phyloP scores from a whole-genome alignment of 2,113 vertebrate genomes.

The Suncus etruscus region DNA sequence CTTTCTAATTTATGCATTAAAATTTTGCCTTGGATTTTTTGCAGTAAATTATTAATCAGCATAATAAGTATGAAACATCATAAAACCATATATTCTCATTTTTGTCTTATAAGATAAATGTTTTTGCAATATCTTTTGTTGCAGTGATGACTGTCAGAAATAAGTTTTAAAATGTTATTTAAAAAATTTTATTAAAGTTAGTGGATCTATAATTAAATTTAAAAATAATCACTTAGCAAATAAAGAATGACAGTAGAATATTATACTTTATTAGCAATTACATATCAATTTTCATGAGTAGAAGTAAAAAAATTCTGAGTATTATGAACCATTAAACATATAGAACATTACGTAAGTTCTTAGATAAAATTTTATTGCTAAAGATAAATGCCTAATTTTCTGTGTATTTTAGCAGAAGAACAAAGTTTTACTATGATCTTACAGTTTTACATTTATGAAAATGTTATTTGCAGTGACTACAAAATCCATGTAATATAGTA shows the following conservation, averaged over 20 bases:
- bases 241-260: not conserved
- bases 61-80: not conserved
- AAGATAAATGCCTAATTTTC: slow-evolving; percentile 23
- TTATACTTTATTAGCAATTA: slow-evolving; percentile 16
- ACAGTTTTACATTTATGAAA: slow-evolving; percentile 21
- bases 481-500: not conserved
- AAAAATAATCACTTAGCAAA: too few species aligned
- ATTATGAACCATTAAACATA: slow-evolving; percentile 30
- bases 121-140: slow-evolving; percentile 1
- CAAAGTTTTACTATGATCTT: slow-evolving; percentile 18
- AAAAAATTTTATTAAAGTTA: not conserved
- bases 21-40: not conserved
- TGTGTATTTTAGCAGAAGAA: slow-evolving; percentile 1
- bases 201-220: slow-evolving; percentile 6
- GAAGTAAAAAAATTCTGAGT: slow-evolving; percentile 26
- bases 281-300: not conserved
- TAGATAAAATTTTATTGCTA: slow-evolving; percentile 37
- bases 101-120: not conserved
- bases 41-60: not conserved
- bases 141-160: not conserved
- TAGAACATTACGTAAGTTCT: not conserved
- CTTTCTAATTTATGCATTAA: not conserved
- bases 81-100: not conserved
- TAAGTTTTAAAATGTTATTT: not conserved
- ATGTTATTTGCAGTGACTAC: not conserved